Percentiles rank a stretch among this genome's conserved stretches.
These are phyloP conservation scores for Phyllotis vaccarum DNA, from an alignment of 2,797 vertebrate species.

Conservation along the genomic window DNA sequence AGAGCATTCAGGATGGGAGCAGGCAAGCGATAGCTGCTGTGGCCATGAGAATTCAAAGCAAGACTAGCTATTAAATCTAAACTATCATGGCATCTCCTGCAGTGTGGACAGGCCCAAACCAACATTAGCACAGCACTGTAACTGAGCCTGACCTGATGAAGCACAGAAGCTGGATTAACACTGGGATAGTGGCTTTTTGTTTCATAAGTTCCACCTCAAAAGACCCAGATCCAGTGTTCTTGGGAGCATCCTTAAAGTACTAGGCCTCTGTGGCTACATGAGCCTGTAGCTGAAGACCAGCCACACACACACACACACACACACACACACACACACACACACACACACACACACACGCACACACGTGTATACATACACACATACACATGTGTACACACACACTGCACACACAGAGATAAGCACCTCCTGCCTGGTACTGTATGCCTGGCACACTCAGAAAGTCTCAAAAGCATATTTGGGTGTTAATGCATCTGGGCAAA, in stretches of 20 bases:
- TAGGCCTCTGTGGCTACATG: not conserved
- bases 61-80: not conserved
- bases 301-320: not conserved
- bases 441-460: not conserved
- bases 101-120: not conserved
- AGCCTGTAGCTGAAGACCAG: not conserved
- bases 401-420: not conserved
- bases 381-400: not conserved
- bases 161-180: not conserved
- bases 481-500: not conserved
- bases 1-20: not conserved
- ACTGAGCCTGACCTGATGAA: not conserved
- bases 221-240: not conserved
- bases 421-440: not conserved
- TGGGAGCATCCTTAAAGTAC: not conserved
- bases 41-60: not conserved
- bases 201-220: not conserved
- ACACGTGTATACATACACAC: not conserved
- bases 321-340: not conserved
- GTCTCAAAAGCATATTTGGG: not conserved
- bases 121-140: not conserved
- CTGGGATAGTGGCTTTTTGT: not conserved
- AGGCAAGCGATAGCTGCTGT: not conserved
- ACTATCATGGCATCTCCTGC: not conserved
- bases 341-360: not conserved